These are phyloP conservation scores for Piaya cayana DNA, from an alignment of 2,113 vertebrate genomes.

Conservation along the genomic window DNA sequence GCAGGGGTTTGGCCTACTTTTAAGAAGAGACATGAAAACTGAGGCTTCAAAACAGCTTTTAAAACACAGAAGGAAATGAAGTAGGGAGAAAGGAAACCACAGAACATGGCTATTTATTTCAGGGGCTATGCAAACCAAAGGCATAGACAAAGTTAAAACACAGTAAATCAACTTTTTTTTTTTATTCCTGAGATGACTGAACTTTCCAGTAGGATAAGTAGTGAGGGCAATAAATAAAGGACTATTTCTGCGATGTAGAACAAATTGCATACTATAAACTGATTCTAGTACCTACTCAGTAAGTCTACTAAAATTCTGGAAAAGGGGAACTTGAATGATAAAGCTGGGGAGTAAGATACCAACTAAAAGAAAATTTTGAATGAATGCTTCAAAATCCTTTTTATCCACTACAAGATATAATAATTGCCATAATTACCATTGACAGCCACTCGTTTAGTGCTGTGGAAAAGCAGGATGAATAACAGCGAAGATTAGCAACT, in stretches of 20 bases:
- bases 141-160: background rate
- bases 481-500: background rate
- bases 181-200: background rate
- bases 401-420: background rate
- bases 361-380: background rate
- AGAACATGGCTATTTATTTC: background rate
- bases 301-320: background rate
- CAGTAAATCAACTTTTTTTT: background rate
- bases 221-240: background rate
- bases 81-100: background rate
- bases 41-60: conserved; percentile 1
- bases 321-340: background rate
- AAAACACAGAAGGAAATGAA: background rate
- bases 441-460: background rate
- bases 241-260: background rate
- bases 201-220: background rate
- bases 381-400: background rate
- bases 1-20: background rate
- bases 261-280: background rate
- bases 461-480: background rate
- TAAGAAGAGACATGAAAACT: background rate
- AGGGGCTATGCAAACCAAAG: background rate
- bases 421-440: background rate
- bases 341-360: background rate
- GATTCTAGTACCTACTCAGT: background rate